Evolutionary conservation across 2,888 invertebrate genomes (phyloP), one percentile per base, ranked within the genome.

Genomic region (Agrochola circellaris): DNA sequence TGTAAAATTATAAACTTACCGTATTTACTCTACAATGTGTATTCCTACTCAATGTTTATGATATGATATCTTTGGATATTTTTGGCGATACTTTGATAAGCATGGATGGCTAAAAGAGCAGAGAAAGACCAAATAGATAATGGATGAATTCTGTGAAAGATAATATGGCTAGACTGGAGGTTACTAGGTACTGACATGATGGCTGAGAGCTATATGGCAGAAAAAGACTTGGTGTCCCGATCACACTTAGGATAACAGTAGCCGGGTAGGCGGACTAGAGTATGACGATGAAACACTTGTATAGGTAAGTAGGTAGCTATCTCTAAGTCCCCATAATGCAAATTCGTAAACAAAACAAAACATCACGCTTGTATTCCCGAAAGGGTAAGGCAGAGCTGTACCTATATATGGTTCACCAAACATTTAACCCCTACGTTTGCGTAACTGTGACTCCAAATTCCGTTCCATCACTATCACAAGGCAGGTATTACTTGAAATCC

Each of bases 401-500:
- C 8, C 8, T 20, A 51, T 8, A 8, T 51, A 51, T 11, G 26
- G 9, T 17, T 15, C 15, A 23, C 38, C n/a, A n/a, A 65, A 38
- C 17, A 26, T 48, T 30, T 48, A 23, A 30, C 30, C 15, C n/a
- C 2, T 30, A 66, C 4, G 45, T 11, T 42, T 42, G 26, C 65
- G 7, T 2, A 30, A 68, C 54, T 60, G 0, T 58, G 15, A 15
- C 45, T 45, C n/a, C 13, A 54, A 62, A 75, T 66, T 65, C 48
- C 13, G 42, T 51, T 51, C 68, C 30, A 72, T 66, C 68, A 68
- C 45, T n/a, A 75, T 48, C 48, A 64, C 13, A 56, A 80, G 23
- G 34, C 54, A 51, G 26, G 56, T 60, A 61, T 62, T 66, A 66
- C 62, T 74, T 72, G 17, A 58, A 68, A 74, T 70, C 62, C 56